Evolutionary conservation across 2,113 vertebrate species (phyloP).

Genomic region (Oceanodroma tethys): DNA sequence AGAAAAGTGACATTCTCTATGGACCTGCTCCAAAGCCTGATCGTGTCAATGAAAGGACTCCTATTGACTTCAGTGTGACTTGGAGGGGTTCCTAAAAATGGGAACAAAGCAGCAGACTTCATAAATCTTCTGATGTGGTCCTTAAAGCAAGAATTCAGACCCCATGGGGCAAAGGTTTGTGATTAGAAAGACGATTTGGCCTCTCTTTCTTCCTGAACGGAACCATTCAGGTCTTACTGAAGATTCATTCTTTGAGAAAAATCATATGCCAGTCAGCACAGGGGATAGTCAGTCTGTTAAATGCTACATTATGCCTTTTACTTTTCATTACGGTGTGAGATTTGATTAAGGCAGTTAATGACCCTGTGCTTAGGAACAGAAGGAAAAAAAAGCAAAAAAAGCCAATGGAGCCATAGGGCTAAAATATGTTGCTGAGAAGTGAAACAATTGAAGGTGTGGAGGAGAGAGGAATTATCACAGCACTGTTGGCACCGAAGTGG

Average conservation of each 20-base stretch:
- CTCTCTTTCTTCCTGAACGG: slow-evolving; percentile 5
- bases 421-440: background rate
- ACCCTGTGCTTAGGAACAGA: background rate
- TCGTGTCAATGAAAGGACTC: slow-evolving; percentile 9
- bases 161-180: slow-evolving; percentile 27
- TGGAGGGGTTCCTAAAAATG: slow-evolving; percentile 33
- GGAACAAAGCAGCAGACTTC: slow-evolving; percentile 46
- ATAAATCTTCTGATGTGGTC: slow-evolving; percentile 40
- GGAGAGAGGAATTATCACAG: slow-evolving; percentile 2
- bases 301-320: background rate
- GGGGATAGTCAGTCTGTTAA: background rate
- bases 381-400: background rate
- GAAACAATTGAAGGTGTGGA: background rate
- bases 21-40: slow-evolving; percentile 11
- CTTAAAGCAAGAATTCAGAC: slow-evolving; percentile 35
- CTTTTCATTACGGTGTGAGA: background rate
- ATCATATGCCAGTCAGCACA: background rate
- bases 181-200: slow-evolving; percentile 19
- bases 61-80: slow-evolving; percentile 27
- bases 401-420: background rate
- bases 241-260: slow-evolving; percentile 4
- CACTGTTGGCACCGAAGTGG: background rate
- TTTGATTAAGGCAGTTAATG: slow-evolving; percentile 26
- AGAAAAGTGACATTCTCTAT: background rate
- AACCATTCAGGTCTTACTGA: slow-evolving; percentile 5